phyloP scores from a whole-genome alignment of 2,113 vertebrate species.

The Syngnathus scovelli region DNA sequence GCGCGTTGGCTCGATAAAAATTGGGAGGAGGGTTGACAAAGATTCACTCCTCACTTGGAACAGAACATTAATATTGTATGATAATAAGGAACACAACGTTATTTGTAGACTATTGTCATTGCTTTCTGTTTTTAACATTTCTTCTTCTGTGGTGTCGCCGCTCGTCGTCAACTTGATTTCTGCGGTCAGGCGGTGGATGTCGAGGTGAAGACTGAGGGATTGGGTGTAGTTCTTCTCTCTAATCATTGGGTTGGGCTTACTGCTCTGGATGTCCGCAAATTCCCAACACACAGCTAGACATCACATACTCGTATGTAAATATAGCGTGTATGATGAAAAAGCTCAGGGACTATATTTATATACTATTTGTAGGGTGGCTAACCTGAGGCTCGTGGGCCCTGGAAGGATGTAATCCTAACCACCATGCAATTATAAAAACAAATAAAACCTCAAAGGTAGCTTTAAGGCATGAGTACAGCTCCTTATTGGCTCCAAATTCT shows the following conservation, averaged over 20 bases:
- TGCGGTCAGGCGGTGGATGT: background rate
- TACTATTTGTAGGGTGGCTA: too few relatives aligned
- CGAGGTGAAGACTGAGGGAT: slow-evolving; percentile 23
- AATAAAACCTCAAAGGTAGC: too few relatives aligned
- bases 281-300: slow-evolving; percentile 11
- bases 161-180: background rate
- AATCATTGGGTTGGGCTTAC: slow-evolving; percentile 41
- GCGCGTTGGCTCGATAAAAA: background rate
- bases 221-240: slow-evolving; percentile 28
- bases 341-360: background rate
- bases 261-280: background rate
- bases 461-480: too few relatives aligned
- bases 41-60: too few relatives aligned
- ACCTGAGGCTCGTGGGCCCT: too few relatives aligned
- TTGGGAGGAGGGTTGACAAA: background rate
- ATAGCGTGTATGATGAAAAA: background rate
- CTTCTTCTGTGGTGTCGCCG: background rate
- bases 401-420: too few relatives aligned
- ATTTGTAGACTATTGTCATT: too few relatives aligned
- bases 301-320: background rate
- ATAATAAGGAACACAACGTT: too few relatives aligned
- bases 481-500: too few relatives aligned
- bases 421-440: too few relatives aligned
- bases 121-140: background rate
- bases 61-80: too few relatives aligned